Evolutionary conservation across 30 jellyfish, hydroid and myxozoan species (phyloP), one percentile per base, ranked within the genome.

Genomic region (Aurelia coerulea): DNA sequence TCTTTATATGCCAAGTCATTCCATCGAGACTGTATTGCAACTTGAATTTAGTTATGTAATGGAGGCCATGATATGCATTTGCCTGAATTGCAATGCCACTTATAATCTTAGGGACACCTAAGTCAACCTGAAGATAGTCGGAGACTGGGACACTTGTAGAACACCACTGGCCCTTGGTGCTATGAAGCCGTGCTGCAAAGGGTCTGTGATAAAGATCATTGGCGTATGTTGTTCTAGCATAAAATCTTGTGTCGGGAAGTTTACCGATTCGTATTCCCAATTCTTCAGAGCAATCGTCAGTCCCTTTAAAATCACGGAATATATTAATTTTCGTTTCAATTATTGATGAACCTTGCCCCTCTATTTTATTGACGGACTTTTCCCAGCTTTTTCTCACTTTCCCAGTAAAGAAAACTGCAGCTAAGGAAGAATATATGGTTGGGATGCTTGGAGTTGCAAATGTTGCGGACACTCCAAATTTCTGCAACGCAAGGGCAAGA

Each of bases 241-340:
- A 50, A 51, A 84, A 84, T 50, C 82, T 65, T 16, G 76, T 3
- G 56, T 84, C 83, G 7, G 87, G 87, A 4, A 84, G 23, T 54
- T 73, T 63, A 5, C 76, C 66, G 6, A 75, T 60, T 9, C 84
- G 68, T 5, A 84, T 49, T 1, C 93, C 93, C 50, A 84, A 49
- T 50, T 84, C 93, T 4, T 73, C 71, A 16, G 93, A 84, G 42
- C 93, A 84, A 54, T 84, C 93, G 29, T 84, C 88, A 50, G 7
- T 39, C 13, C 88, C 70, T 17, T 60, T 60, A 17, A 74, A 62
- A 11, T 84, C 93, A 31, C 51, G 79, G 70, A 73, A 84, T 2
- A 66, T 63, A 37, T 64, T 12, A 46, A 84, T 84, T 56, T 31
- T 74, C 23, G 10, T 34, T 53, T 23, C 31, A 6, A 74, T 52